Percentiles rank a stretch among this genome's conserved stretches.
Conservation (phyloP, 1,140 invertebrate genomes). For the Cotesia typhae region DNA sequence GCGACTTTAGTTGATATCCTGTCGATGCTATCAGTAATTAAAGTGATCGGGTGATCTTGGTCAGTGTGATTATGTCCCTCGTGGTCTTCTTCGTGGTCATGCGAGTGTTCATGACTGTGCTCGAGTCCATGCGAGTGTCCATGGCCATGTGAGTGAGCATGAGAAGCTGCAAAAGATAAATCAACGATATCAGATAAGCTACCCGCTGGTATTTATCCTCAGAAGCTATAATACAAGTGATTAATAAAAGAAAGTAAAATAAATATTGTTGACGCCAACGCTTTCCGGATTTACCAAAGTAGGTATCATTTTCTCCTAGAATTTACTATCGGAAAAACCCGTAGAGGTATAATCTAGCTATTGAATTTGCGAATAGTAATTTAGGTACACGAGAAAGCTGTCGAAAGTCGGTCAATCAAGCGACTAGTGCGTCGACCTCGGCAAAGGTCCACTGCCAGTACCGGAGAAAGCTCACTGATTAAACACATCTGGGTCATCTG, state of each 20-base stretch:
- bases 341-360: not conserved
- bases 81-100: conserved; percentile 36
- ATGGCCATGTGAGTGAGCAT: conserved; percentile 50
- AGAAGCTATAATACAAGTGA: not conserved
- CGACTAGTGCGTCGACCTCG: conserved; percentile 47
- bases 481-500: conserved; percentile 4
- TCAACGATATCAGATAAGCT: conserved; percentile 12
- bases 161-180: conserved; percentile 50
- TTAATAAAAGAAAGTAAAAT: not conserved
- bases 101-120: conserved; percentile 38
- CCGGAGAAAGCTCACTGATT: conserved; percentile 49
- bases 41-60: conserved; percentile 36
- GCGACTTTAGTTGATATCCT: conserved; percentile 45
- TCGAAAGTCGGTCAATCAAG: conserved; percentile 55
- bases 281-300: too few species aligned
- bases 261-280: too few species aligned
- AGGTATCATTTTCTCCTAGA: too few species aligned
- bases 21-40: conserved; percentile 44
- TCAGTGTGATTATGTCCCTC: conserved; percentile 38
- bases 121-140: conserved; percentile 33
- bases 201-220: not conserved
- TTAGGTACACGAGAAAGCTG: conserved; percentile 48
- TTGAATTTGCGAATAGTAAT: not conserved
- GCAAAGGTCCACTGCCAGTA: conserved; percentile 51
- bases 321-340: not conserved